A percentile compares a stretch with the other conserved stretches of the same genome.
Conservation (phyloP, 2,113 vertebrate species). For the Capreolus pygargus region DNA sequence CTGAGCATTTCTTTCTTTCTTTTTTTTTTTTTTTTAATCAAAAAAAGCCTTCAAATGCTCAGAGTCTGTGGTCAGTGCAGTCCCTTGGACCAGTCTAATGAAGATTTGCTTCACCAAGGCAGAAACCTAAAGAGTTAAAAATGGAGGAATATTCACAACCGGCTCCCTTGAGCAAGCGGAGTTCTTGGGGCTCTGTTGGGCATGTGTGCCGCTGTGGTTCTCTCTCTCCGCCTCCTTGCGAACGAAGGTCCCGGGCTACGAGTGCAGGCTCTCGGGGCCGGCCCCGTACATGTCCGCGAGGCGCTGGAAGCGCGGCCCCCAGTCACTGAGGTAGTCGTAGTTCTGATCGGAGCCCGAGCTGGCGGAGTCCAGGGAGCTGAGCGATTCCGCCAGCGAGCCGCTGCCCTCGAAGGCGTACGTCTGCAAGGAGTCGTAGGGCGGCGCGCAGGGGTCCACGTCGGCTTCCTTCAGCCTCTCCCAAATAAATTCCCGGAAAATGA, state of each 20-base stretch:
- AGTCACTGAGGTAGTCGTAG: conserved; percentile 97
- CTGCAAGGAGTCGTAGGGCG: conserved; percentile 96
- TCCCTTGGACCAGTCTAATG: conserved; percentile 74
- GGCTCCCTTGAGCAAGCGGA: conserved; percentile 64
- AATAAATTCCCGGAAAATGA: conserved; percentile 96
- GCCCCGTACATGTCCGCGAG: conserved; percentile 96
- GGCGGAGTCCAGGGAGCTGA: conserved; percentile 95
- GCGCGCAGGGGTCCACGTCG: conserved; percentile 91
- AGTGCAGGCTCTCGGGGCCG: conserved; percentile 87
- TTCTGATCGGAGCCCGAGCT: conserved; percentile 98
- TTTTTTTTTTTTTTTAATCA: not conserved
- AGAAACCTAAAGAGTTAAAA: conserved; percentile 77
- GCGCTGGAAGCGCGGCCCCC: conserved; percentile 96
- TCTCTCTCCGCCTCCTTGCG: conserved; percentile 39
- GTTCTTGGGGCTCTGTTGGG: conserved; percentile 49
- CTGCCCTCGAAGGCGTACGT: conserved; percentile 95
- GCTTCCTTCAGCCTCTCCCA: conserved; percentile 97
- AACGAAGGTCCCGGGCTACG: conserved; percentile 84
- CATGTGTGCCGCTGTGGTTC: not conserved
- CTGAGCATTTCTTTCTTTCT: conserved; percentile 74
- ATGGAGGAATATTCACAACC: conserved; percentile 81
- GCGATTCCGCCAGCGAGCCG: conserved; percentile 93
- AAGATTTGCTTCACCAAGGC: conserved; percentile 77
- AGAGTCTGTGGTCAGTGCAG: conserved; percentile 76
- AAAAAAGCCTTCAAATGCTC: conserved; percentile 78